Evolutionary conservation across 2,797 vertebrate species (phyloP).

Genomic region (Moxostoma hubbsi): DNA sequence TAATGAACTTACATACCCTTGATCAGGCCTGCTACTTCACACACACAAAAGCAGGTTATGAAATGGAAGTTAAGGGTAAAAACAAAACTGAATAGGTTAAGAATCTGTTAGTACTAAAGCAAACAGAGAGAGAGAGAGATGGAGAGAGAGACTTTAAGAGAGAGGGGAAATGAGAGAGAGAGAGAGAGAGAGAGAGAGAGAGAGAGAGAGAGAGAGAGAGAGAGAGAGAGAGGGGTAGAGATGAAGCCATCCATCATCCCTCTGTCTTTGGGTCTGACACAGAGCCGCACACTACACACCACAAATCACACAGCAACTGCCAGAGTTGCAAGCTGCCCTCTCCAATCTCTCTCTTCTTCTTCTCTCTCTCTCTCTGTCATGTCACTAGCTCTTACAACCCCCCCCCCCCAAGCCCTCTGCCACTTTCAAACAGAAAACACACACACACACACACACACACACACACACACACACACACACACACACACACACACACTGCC

Average conservation of each 20-base stretch:
- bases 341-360: constrained; percentile 52
- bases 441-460: constrained; percentile 39
- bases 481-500: background rate
- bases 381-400: constrained; percentile 38
- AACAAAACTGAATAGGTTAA: constrained; percentile 21
- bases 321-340: constrained; percentile 53
- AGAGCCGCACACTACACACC: constrained; percentile 59
- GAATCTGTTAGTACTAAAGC: constrained; percentile 39
- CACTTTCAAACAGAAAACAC: constrained; percentile 52
- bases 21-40: background rate
- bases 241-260: constrained; percentile 62
- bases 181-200: too few species aligned
- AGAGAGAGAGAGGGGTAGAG: constrained; percentile 42
- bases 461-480: constrained; percentile 45
- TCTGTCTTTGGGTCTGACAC: constrained; percentile 58
- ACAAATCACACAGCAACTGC: constrained; percentile 66
- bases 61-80: constrained; percentile 50
- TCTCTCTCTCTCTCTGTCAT: constrained; percentile 53
- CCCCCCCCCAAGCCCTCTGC: constrained; percentile 49
- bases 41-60: constrained; percentile 21
- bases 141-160: background rate
- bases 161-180: background rate
- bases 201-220: background rate
- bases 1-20: background rate
- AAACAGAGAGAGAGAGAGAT: too few species aligned